Conservation (phyloP, 2,797 vertebrate species). For the Peromyscus eremicus region DNA sequence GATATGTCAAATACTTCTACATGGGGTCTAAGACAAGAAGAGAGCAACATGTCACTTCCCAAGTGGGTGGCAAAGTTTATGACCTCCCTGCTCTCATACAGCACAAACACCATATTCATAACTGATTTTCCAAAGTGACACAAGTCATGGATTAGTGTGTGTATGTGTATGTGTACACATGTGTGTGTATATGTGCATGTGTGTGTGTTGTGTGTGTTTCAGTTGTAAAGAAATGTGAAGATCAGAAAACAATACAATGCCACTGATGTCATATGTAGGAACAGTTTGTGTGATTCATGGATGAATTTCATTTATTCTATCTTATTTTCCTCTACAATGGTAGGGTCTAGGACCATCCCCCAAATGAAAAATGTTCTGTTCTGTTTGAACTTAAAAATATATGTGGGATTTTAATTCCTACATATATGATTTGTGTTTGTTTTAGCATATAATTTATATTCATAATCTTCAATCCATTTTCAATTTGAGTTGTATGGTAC, state of each 20-base stretch:
- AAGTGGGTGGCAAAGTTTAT: not conserved
- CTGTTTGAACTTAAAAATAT: slow-evolving; percentile 21
- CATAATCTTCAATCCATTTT: not conserved
- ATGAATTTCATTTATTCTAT: slow-evolving; percentile 2
- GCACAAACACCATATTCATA: not conserved
- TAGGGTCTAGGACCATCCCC: not conserved
- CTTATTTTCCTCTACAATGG: not conserved
- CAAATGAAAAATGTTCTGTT: not conserved
- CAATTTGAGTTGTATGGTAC: not conserved
- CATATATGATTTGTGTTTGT: not conserved
- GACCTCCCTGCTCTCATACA: not conserved
- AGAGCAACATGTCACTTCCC: not conserved
- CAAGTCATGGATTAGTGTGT: not conserved
- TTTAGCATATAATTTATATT: slow-evolving; percentile 11
- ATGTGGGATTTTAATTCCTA: not conserved
- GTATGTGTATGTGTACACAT: not conserved
- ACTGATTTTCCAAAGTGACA: not conserved
- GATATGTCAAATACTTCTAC: not conserved
- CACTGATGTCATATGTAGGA: not conserved
- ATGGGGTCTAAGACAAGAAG: not conserved
- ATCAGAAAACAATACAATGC: not conserved
- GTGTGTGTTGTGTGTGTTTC: not conserved
- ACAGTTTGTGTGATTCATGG: not conserved
- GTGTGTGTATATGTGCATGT: no score
- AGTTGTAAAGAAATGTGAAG: not conserved